These are phyloP conservation scores for Graptemys geographica DNA, from an alignment of 2,797 vertebrate genomes.

Conservation along the genomic window DNA sequence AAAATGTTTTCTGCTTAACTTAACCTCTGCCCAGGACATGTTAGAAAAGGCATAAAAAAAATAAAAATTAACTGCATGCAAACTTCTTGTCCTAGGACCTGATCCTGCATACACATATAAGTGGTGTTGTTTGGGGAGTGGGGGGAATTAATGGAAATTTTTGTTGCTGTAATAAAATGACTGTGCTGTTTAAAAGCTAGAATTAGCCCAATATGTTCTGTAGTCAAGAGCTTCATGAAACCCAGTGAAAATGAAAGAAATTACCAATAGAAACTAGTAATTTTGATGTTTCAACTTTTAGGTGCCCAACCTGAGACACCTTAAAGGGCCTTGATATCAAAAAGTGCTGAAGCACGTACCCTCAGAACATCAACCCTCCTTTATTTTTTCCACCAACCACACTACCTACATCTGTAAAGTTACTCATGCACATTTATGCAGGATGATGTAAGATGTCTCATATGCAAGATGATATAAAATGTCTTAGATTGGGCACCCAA, in stretches of 20 bases:
- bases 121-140: neutral
- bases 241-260: neutral
- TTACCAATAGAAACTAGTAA: neutral
- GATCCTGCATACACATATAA: neutral
- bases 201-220: neutral
- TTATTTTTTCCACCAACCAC: neutral
- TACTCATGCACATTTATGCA: neutral
- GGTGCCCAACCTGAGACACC: neutral
- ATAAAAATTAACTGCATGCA: neutral
- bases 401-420: neutral
- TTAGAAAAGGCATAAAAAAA: neutral
- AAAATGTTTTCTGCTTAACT: constrained; percentile 20
- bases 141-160: neutral
- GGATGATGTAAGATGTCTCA: neutral
- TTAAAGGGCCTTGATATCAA: neutral
- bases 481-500: neutral
- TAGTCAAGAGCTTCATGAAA: neutral
- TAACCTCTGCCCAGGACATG: neutral
- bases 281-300: neutral
- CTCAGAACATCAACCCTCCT: neutral
- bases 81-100: neutral
- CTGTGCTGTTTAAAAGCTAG: neutral
- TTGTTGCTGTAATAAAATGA: neutral
- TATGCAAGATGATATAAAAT: neutral
- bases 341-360: neutral